phyloP scores from a whole-genome alignment of 2,888 invertebrate species.

The Adelphocoris suturalis region DNA sequence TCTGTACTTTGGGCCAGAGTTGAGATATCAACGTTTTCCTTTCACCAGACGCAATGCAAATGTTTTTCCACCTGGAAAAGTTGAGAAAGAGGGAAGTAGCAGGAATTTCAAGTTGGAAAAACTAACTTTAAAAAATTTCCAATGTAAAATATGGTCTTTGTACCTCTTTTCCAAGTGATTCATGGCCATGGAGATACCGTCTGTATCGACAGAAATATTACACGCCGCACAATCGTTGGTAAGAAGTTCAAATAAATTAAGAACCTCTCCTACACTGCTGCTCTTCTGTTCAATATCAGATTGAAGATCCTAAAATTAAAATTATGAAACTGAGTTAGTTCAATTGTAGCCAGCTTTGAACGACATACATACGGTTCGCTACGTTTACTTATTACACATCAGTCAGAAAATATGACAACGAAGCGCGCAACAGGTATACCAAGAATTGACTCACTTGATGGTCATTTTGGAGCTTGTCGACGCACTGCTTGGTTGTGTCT shows the following conservation, averaged over 20 bases:
- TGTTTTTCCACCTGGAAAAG: slow-evolving; percentile 84
- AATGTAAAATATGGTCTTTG: background rate
- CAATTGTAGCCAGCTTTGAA: too few relatives aligned
- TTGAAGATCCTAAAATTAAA: slow-evolving; percentile 81
- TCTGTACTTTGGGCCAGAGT: slow-evolving; percentile 79
- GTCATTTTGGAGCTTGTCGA: slow-evolving; percentile 85
- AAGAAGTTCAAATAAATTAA: slow-evolving; percentile 89
- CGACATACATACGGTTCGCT: too few relatives aligned
- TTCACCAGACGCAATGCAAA: slow-evolving; percentile 87
- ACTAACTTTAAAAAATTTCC: background rate
- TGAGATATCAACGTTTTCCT: slow-evolving; percentile 84
- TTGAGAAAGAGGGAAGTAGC: background rate
- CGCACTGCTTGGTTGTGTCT: slow-evolving; percentile 82
- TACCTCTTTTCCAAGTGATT: slow-evolving; percentile 85
- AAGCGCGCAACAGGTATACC: too few relatives aligned
- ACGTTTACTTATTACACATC: too few relatives aligned
- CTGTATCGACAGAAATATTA: slow-evolving; percentile 86
- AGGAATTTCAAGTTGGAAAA: background rate
- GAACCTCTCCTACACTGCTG: slow-evolving; percentile 87
- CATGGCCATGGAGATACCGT: slow-evolving; percentile 84
- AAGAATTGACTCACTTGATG: slow-evolving; percentile 80
- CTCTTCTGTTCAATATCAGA: slow-evolving; percentile 88
- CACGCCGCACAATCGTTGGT: slow-evolving; percentile 87
- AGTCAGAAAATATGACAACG: background rate
- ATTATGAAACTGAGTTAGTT: background rate